These are phyloP conservation scores for Campaea margaritaria DNA, from an alignment of 2,888 invertebrate species.

Conservation along the genomic window DNA sequence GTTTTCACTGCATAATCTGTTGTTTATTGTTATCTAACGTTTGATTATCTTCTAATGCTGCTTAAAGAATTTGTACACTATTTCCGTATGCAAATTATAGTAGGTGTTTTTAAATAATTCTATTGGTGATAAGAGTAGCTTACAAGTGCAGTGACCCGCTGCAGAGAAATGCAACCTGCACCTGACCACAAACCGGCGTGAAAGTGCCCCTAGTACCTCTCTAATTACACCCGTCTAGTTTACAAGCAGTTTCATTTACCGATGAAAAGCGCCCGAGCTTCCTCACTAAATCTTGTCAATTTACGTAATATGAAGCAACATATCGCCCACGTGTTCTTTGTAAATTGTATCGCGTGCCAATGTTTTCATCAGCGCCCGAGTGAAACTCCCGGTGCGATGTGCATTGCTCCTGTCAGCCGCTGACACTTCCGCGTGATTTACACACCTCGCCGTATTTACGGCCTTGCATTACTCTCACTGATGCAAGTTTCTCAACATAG, in stretches of 20 bases:
- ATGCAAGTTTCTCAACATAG: slow-evolving; percentile 41
- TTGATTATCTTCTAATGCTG: no score
- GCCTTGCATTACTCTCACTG: slow-evolving; percentile 49
- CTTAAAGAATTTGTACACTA: no score
- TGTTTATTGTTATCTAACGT: no score
- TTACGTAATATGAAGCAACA: slow-evolving; percentile 34
- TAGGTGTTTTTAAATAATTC: no score
- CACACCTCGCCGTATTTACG: slow-evolving; percentile 44
- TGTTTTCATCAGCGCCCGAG: slow-evolving; percentile 52
- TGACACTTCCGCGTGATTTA: slow-evolving; percentile 57
- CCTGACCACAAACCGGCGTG: slow-evolving; percentile 62
- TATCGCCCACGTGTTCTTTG: slow-evolving; percentile 40
- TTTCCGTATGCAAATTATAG: no score
- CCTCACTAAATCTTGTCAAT: slow-evolving; percentile 30
- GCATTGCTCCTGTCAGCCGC: slow-evolving; percentile 52
- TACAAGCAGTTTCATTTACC: slow-evolving; percentile 47
- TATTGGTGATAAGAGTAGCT: neutral
- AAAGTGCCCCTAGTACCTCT: slow-evolving; percentile 67
- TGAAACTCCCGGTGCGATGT: slow-evolving; percentile 55
- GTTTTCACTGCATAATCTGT: no score
- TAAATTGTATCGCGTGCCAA: slow-evolving; percentile 53
- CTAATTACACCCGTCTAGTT: slow-evolving; percentile 67
- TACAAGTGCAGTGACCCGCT: slow-evolving; percentile 64
- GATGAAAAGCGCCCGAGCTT: slow-evolving; percentile 28
- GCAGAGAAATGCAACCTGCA: slow-evolving; percentile 71